Evolutionary conservation across 2,797 vertebrate genomes (phyloP), one percentile per base, ranked within the genome.

Genomic region (Ciconia nigra): DNA sequence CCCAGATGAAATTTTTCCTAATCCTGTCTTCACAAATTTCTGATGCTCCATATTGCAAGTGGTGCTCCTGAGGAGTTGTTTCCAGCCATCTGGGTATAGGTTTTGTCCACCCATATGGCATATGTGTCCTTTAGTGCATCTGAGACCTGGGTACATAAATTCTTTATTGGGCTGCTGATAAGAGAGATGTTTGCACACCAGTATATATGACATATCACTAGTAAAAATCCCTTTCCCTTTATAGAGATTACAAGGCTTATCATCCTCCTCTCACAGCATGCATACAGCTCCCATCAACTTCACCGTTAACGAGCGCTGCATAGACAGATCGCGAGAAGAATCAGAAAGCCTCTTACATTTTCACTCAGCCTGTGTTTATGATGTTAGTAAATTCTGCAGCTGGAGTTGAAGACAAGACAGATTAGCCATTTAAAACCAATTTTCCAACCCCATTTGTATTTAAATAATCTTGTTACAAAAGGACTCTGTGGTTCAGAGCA

Each of bases 361-460:
- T 97, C 85, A 74, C 94, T 95, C 96, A 90, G 97, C 65, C 89
- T 76, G 21, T 87, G 85, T 97, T 97, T 97, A 96, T 92, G 89
- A 93, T 96, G 96, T 96, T 96, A 94, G 96, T 95, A 91, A 94
- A 96, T 97, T 97, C 93, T 97, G 78, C 62, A 95, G 86, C 96
- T 97, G 88, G 94, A 95, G 80, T 88, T 84, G 89, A 97, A 97
- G 94, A 89, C 96, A 96, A 96, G 92, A 96, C 91, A 93, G 94
- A 97, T 93, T 92, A 96, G 97, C 82, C 88, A 92, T 93, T 98
- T 97, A 97, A 97, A 98, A 96, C 96, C 95, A 96, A 96, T 98
- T 97, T 96, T 96, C 92, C 87, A 97, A 94, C 96, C 95, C 79
- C 86, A 95, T 95, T 96, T 87, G 63, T 96, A 93, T 97, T 98